These are phyloP conservation scores for Lasioglossum albipes DNA, from an alignment of 1,140 invertebrate genomes.

Conservation along the genomic window DNA sequence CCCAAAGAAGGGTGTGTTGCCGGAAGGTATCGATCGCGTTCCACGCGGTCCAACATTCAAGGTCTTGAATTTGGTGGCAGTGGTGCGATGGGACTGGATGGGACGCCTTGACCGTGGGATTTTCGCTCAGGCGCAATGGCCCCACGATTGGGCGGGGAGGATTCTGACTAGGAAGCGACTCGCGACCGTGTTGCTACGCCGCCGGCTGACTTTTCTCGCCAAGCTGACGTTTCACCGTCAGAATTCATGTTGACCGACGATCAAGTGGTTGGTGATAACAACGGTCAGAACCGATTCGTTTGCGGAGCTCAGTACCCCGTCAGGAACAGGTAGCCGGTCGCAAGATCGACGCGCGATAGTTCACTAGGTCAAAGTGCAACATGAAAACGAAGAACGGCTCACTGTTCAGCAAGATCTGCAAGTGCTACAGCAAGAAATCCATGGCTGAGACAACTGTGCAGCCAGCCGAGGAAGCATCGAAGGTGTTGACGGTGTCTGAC, in stretches of 20 bases:
- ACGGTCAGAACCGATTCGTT: background rate
- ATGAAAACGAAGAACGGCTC: conserved; percentile 68
- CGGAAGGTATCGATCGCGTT: background rate
- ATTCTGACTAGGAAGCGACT: background rate
- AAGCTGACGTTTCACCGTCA: background rate
- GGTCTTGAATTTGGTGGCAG: conserved; percentile 10
- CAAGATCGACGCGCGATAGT: background rate
- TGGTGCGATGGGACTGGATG: background rate
- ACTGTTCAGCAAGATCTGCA: conserved; percentile 65
- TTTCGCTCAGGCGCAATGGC: conserved; percentile 40
- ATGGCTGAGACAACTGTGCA: background rate
- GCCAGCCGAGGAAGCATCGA: background rate
- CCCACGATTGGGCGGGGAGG: background rate
- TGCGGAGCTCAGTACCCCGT: background rate
- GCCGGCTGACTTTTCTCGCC: background rate
- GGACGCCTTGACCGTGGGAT: conserved; percentile 19
- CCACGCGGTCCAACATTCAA: background rate
- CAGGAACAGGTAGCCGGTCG: conserved; percentile 2
- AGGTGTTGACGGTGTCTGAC: conserved; percentile 18
- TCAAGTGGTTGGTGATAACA: background rate
- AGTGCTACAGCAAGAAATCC: conserved; percentile 55
- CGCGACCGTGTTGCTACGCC: background rate
- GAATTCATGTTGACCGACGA: background rate
- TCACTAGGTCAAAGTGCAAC: conserved; percentile 16
- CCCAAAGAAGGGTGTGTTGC: background rate